Evolutionary conservation across 1,140 invertebrate genomes (phyloP), one percentile per base, ranked within the genome.

Genomic region (Drosophila lacertosa): DNA sequence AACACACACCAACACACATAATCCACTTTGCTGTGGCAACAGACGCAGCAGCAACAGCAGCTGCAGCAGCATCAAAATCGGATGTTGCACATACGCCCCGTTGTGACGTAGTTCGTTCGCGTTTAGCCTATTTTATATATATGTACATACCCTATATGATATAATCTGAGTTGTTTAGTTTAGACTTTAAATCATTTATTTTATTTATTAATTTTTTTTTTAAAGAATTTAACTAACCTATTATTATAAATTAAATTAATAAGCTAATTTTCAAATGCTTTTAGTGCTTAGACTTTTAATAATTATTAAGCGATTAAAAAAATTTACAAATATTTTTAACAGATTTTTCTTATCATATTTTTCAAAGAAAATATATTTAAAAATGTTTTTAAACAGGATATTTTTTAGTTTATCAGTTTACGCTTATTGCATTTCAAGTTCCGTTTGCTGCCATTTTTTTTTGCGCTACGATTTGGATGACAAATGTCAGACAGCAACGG

Each of bases 81-180:
- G 77, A 82, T 81, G 77, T 88, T 88, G 75, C 77, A 86, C 82
- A 86, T 88, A 88, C 82, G 82, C 74, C 81, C 70, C 57, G 74
- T 86, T 73, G 80, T 70, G 64, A 15, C 29, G 16, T 32, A 32
- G 51, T 1, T 22, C 15, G 10, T 37, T 15, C 13, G 33, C 13
- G 42, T 47, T 11, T 16, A 15, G 20, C 16, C 13, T n/a, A 35
- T 33, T 13, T 16, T 15, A 15, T 9, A 6, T 40, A 11, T 11
- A 24, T 9, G 4, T 40, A 11, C 6, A 24, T 22, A 40, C 39
- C 35, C 37, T 29, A 11, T 29, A 13, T n/a, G n/a, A n/a, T n/a
- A n/a, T n/a, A n/a, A n/a, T n/a, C n/a, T n/a, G n/a, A n/a, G n/a
- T n/a, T n/a, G n/a, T n/a, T n/a, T n/a, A n/a, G n/a, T n/a, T n/a